A percentile compares a stretch with the other conserved stretches of the same genome.
These are phyloP conservation scores for Lagopus leucura DNA, from an alignment of 2,113 vertebrate species.

Conservation along the genomic window DNA sequence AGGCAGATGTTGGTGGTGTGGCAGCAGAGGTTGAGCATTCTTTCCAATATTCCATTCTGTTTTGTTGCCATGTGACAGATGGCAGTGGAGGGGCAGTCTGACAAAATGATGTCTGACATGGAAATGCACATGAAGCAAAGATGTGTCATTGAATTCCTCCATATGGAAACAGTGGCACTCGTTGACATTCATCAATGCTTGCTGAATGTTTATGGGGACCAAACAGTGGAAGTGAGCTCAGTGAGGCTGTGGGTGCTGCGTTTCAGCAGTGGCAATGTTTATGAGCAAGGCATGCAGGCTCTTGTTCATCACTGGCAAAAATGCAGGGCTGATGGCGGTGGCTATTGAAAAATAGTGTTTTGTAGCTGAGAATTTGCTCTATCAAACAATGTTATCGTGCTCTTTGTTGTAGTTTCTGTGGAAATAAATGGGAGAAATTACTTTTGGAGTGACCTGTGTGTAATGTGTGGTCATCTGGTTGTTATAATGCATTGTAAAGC, in stretches of 20 bases:
- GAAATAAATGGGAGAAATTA: not conserved
- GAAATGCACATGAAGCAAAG: not conserved
- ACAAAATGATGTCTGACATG: not conserved
- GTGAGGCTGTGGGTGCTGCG: not conserved
- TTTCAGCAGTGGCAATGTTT: not conserved
- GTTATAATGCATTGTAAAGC: not conserved
- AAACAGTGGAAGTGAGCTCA: not conserved
- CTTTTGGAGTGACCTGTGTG: not conserved
- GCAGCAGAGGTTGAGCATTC: not conserved
- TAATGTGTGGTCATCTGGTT: not conserved
- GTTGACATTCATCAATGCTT: not conserved
- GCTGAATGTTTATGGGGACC: not conserved
- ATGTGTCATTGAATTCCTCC: not conserved
- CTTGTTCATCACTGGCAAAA: not conserved
- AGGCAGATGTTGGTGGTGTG: not conserved
- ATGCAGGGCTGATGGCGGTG: not conserved
- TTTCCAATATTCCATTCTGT: not conserved
- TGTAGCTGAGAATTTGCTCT: not conserved
- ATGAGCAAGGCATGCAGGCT: not conserved
- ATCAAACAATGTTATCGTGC: not conserved
- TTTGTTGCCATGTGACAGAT: not conserved
- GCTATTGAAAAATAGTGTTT: not conserved
- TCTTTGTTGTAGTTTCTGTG: not conserved
- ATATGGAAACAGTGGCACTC: not conserved
- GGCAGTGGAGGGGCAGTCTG: not conserved